Base-by-base conservation (phyloP, 2,888 invertebrate genomes). In the Drosophila subquinaria region DNA sequence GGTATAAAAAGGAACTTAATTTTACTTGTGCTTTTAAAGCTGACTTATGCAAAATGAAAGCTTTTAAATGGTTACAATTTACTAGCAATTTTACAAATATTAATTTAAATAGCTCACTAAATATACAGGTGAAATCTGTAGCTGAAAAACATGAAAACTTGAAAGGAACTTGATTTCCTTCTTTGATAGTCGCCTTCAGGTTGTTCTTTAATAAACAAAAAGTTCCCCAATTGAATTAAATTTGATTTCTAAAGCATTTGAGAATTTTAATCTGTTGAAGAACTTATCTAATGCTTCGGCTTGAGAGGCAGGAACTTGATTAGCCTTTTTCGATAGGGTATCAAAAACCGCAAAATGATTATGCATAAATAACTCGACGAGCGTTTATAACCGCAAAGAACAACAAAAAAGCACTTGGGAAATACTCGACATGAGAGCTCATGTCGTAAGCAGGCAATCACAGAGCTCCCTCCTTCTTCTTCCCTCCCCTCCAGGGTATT, bases 361-460 rank as follows among this genome's bases (percentile, higher is more conserved):
- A 81, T 80, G 87, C 76, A 83, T 73, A 78, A 80, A 76, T 73
- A 76, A 57, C 67, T 66, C 68, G 61, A 69, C 48, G 66, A 57
- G 55, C 55, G 65, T 45, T 65, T 71, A 69, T 70, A 67, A 67
- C 77, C 74, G 65, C 82, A 79, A 57, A 64, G 48, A 52, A 69
- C 50, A 50, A 47, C 63, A 59, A 69, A 67, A 67, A 82, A 61
- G 23, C 78, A 69, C 72, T 69, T 69, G 83, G 77, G 67, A 70
- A 70, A 85, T 69, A 56, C 61, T 56, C 61, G 56, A 57, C 36
- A 63, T 45, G 69, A 66, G 68, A 66, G 76, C 68, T 68, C 69
- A 69, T 73, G 76, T 84, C 82, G 69, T 67, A 73, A 70, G 79
- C 73, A 83, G 63, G 53, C 77, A 43, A 43, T 50, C 61, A 45